Conservation (phyloP, 1,140 invertebrate genomes). For the Saccostrea echinata region DNA sequence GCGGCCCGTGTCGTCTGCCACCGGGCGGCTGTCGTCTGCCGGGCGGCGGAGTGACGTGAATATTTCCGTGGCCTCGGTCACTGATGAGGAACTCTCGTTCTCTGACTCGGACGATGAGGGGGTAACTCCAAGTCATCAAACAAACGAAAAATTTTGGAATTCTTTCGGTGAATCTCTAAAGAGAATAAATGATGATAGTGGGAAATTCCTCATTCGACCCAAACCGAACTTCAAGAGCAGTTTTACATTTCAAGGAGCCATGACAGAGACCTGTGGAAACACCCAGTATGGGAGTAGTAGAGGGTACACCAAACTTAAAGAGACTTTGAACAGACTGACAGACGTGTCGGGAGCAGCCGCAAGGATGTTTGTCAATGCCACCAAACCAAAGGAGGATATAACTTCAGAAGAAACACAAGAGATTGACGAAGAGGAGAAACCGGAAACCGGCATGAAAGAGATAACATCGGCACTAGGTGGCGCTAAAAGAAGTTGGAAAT, state of each 20-base stretch:
- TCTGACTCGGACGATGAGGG: slow-evolving; percentile 34
- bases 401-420: not conserved
- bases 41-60: not conserved
- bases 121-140: not conserved
- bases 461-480: slow-evolving; percentile 46
- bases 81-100: slow-evolving; percentile 6
- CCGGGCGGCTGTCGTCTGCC: not conserved
- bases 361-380: slow-evolving; percentile 45
- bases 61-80: not conserved
- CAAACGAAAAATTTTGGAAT: slow-evolving; percentile 47
- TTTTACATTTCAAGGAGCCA: slow-evolving; percentile 64
- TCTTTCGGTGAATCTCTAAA: slow-evolving; percentile 51
- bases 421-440: slow-evolving; percentile 22
- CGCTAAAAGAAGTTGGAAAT: slow-evolving; percentile 64
- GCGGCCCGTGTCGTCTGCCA: slow-evolving; percentile 10
- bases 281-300: slow-evolving; percentile 60
- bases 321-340: slow-evolving; percentile 51
- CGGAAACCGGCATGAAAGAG: slow-evolving; percentile 52
- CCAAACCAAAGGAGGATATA: slow-evolving; percentile 15
- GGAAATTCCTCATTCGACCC: slow-evolving; percentile 43
- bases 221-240: slow-evolving; percentile 62
- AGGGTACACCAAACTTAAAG: slow-evolving; percentile 54
- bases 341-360: slow-evolving; percentile 55
- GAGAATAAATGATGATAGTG: slow-evolving; percentile 53
- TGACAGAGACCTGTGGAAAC: slow-evolving; percentile 65